These are phyloP conservation scores for Microtus ochrogaster DNA, from an alignment of 2,113 vertebrate genomes.

Conservation along the genomic window DNA sequence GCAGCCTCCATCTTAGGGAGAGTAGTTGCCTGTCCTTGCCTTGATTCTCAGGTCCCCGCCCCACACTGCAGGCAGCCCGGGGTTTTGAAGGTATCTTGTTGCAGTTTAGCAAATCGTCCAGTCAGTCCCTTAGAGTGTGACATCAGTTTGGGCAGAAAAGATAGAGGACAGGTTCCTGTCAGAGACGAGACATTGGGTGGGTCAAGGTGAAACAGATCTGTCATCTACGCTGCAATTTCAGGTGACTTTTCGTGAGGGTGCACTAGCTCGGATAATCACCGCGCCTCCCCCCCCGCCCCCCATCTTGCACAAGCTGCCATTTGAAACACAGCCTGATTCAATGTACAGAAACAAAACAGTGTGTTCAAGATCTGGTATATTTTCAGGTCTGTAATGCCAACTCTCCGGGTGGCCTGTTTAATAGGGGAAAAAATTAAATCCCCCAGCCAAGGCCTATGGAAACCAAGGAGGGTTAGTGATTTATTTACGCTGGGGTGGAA, in stretches of 20 bases:
- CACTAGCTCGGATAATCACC: not conserved
- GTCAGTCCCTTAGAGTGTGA: slow-evolving; percentile 72
- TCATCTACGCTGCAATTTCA: not conserved
- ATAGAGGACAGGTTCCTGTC: slow-evolving; percentile 61
- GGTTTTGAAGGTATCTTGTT: slow-evolving; percentile 72
- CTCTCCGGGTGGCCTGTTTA: slow-evolving; percentile 81
- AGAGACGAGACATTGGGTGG: slow-evolving; percentile 55
- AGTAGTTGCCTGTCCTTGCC: not conserved
- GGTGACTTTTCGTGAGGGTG: not conserved
- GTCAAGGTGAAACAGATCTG: slow-evolving; percentile 64
- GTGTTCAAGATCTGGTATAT: slow-evolving; percentile 69
- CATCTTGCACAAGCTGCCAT: slow-evolving; percentile 52
- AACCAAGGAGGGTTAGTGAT: slow-evolving; percentile 72
- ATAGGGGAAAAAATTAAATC: slow-evolving; percentile 75
- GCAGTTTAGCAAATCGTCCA: slow-evolving; percentile 61
- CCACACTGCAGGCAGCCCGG: slow-evolving; percentile 52
- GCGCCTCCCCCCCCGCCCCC: not conserved
- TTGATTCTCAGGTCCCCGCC: slow-evolving; percentile 45
- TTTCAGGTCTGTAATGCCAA: slow-evolving; percentile 72
- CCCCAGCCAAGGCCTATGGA: slow-evolving; percentile 64
- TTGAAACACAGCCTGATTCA: slow-evolving; percentile 71
- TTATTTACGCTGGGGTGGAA: slow-evolving; percentile 73
- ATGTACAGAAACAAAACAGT: slow-evolving; percentile 74
- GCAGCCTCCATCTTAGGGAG: slow-evolving; percentile 66
- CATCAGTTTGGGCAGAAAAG: slow-evolving; percentile 74